Evolutionary conservation across 1,140 invertebrate species (phyloP).

Genomic region (Lordiphosa stackelbergi): DNA sequence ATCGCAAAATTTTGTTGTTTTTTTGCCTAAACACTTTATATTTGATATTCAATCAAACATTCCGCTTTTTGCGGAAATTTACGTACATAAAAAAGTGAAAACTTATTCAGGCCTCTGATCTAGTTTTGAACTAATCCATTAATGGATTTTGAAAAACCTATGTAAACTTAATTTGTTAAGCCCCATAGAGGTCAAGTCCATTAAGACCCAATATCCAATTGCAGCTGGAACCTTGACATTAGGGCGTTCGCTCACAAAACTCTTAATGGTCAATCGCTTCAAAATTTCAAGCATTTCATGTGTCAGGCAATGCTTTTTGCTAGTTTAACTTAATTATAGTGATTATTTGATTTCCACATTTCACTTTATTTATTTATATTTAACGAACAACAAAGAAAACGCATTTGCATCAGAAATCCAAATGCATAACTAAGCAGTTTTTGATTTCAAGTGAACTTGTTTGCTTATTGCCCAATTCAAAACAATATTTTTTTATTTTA

Average conservation of each 20-base stretch:
- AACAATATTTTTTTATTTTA: neutral
- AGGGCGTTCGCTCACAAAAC: constrained; percentile 34
- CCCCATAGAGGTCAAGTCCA: constrained; percentile 50
- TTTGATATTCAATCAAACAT: no score
- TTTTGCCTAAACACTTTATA: no score
- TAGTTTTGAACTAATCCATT: neutral
- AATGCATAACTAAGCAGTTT: constrained; percentile 14
- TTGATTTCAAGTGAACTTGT: constrained; percentile 7
- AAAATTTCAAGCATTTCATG: constrained; percentile 9
- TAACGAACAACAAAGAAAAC: constrained; percentile 28
- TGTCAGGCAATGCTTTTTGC: constrained; percentile 4
- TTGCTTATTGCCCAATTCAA: constrained; percentile 3
- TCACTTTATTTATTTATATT: neutral
- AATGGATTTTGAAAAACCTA: constrained; percentile 9
- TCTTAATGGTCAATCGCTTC: constrained; percentile 13
- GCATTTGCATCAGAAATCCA: constrained; percentile 10
- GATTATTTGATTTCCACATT: constrained; percentile 28
- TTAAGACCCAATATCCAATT: constrained; percentile 26
- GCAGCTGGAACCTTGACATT: constrained; percentile 50
- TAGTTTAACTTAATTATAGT: constrained; percentile 3
- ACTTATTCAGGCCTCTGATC: no score
- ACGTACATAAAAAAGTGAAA: no score
- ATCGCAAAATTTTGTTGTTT: no score
- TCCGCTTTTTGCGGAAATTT: no score
- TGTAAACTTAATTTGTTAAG: constrained; percentile 9